Evolutionary conservation across 2,888 invertebrate genomes (phyloP).

Genomic region (Gerris lacustris): DNA sequence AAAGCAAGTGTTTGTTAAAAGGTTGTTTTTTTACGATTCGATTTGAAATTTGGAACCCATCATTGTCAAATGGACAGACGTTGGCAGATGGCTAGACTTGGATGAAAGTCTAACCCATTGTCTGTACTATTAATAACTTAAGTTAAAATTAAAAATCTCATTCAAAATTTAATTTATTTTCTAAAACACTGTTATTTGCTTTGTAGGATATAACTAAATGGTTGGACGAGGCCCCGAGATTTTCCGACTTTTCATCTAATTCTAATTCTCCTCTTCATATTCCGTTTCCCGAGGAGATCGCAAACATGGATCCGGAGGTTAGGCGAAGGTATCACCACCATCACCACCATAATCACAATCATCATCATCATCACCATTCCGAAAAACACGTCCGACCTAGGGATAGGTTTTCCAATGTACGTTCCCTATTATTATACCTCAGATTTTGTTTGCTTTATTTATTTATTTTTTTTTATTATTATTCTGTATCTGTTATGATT

Average conservation of each 20-base stretch:
- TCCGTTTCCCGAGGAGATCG: constrained; percentile 48
- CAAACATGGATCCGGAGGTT: constrained; percentile 38
- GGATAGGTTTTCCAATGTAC: constrained; percentile 27
- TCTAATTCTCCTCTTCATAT: constrained; percentile 63
- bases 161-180: too few relatives aligned
- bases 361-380: constrained; percentile 25
- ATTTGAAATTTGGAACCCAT: too few relatives aligned
- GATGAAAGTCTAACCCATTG: too few relatives aligned
- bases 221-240: constrained; percentile 71
- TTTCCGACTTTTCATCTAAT: constrained; percentile 61
- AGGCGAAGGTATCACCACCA: constrained; percentile 23
- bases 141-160: too few relatives aligned
- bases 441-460: background rate
- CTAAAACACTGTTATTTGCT: background rate
- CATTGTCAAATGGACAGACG: too few relatives aligned
- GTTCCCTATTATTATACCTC: background rate
- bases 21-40: too few relatives aligned
- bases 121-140: too few relatives aligned
- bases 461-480: background rate
- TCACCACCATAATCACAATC: constrained; percentile 27
- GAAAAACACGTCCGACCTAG: constrained; percentile 26
- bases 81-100: too few relatives aligned
- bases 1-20: too few relatives aligned
- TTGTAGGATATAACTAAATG: constrained; percentile 72
- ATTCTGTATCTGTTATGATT: constrained; percentile 2